Conservation (phyloP, 2,797 vertebrate genomes). For the Argentina silus region DNA sequence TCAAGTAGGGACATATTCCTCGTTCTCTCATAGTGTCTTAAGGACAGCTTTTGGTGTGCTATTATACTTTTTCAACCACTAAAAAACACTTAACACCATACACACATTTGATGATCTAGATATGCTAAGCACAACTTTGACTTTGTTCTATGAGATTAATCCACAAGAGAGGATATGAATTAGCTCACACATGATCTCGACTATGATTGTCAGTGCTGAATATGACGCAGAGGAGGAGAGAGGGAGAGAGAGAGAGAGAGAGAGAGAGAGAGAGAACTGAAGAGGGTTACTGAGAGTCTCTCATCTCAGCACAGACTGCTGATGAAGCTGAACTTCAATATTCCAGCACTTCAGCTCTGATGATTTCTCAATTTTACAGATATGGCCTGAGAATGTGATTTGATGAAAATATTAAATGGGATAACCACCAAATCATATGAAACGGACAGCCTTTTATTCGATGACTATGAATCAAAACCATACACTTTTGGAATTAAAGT, state of each 20-base stretch:
- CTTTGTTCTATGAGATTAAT: constrained; percentile 64
- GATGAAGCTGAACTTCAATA: constrained; percentile 81
- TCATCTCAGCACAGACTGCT: constrained; percentile 78
- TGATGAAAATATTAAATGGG: constrained; percentile 78
- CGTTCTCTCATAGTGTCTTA: too few relatives aligned
- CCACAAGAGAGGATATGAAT: constrained; percentile 60
- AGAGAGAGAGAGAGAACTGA: constrained; percentile 50
- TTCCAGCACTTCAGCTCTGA: constrained; percentile 74
- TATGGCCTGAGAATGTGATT: constrained; percentile 73
- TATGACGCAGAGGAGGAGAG: not conserved
- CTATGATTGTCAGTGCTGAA: not conserved
- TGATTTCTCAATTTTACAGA: constrained; percentile 81
- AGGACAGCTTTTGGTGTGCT: too few relatives aligned
- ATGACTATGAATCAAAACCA: constrained; percentile 74
- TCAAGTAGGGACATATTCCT: too few relatives aligned
- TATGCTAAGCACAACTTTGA: constrained; percentile 37
- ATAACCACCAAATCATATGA: constrained; percentile 74
- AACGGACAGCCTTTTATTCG: constrained; percentile 68
- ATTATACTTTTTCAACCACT: too few relatives aligned
- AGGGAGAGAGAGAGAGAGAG: constrained; percentile 18
- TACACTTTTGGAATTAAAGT: constrained; percentile 67
- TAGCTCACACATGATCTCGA: constrained; percentile 51
- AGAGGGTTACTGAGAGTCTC: constrained; percentile 33
- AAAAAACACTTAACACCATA: constrained; percentile 27
- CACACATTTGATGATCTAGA: constrained; percentile 41